These are phyloP conservation scores for Hypomecis punctinalis DNA, from an alignment of 2,888 invertebrate genomes.

Conservation along the genomic window DNA sequence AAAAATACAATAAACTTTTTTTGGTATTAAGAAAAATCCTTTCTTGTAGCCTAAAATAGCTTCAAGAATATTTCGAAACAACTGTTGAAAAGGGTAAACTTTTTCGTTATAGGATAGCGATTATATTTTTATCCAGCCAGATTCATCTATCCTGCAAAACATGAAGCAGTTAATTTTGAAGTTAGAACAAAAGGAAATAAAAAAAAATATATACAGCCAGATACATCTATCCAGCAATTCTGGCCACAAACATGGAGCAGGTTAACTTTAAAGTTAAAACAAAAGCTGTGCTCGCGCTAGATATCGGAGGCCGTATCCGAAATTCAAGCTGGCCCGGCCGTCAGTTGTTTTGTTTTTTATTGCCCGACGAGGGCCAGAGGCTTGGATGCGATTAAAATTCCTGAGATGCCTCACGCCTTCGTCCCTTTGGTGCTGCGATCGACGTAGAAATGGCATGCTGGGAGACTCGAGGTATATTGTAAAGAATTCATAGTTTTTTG, in stretches of 20 bases:
- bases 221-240: slow-evolving; percentile 22
- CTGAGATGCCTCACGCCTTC: slow-evolving; percentile 79
- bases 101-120: too few relatives aligned
- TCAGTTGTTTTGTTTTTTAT: slow-evolving; percentile 69
- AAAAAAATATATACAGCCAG: slow-evolving; percentile 20
- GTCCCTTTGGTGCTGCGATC: slow-evolving; percentile 62
- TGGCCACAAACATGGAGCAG: slow-evolving; percentile 34
- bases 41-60: background rate
- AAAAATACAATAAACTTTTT: too few relatives aligned
- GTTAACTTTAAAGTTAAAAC: slow-evolving; percentile 45
- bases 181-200: too few relatives aligned
- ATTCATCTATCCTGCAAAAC: too few relatives aligned
- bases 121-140: too few relatives aligned
- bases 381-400: slow-evolving; percentile 84
- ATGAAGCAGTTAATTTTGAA: too few relatives aligned
- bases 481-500: background rate
- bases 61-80: too few relatives aligned
- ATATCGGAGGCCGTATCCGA: slow-evolving; percentile 68
- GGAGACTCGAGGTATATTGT: background rate
- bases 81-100: too few relatives aligned
- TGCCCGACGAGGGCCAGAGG: slow-evolving; percentile 65
- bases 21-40: too few relatives aligned
- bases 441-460: slow-evolving; percentile 58
- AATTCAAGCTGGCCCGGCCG: slow-evolving; percentile 65
- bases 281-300: slow-evolving; percentile 54